Conservation (phyloP, 2,888 invertebrate species). For the Fabriciana adippe region DNA sequence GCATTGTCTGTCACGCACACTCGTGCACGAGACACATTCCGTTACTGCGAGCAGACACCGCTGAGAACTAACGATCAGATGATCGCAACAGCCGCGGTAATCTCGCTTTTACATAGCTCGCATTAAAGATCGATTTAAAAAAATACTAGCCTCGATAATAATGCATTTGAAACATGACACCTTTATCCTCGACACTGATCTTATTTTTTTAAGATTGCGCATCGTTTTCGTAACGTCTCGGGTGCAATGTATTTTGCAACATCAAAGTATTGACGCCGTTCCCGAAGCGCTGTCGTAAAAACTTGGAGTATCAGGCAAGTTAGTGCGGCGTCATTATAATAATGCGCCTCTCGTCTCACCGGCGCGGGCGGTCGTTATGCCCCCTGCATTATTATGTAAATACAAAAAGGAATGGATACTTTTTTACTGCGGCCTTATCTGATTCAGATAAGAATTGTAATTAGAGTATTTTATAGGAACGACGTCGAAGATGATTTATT, state of each 20-base stretch:
- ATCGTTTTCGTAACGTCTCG: conserved; percentile 42
- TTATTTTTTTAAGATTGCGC: conserved; percentile 43
- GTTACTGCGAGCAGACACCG: conserved; percentile 39
- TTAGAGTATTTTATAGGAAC: conserved; percentile 65
- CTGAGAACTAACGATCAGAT: conserved; percentile 34
- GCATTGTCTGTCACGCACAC: conserved; percentile 44
- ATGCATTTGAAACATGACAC: conserved; percentile 49
- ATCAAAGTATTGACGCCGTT: conserved; percentile 48
- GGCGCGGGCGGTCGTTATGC: conserved; percentile 65
- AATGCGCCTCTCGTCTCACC: conserved; percentile 60
- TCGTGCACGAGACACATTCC: conserved; percentile 41
- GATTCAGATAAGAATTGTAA: conserved; percentile 75
- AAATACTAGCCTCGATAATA: conserved; percentile 34
- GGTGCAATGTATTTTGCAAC: conserved; percentile 31
- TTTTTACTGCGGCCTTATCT: conserved; percentile 63
- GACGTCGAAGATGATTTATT: conserved; percentile 65
- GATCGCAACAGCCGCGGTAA: conserved; percentile 15
- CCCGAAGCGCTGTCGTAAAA: conserved; percentile 50
- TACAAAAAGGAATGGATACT: conserved; percentile 70
- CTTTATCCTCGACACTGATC: conserved; percentile 52
- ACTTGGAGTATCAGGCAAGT: conserved; percentile 54
- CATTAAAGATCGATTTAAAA: conserved; percentile 25
- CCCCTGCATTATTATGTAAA: conserved; percentile 79
- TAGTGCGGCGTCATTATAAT: conserved; percentile 63
- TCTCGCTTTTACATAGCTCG: conserved; percentile 18